A percentile compares a stretch with the other conserved stretches of the same genome.
Evolutionary conservation across 2,888 invertebrate genomes (phyloP).

Genomic region (Parasteatoda lunata): DNA sequence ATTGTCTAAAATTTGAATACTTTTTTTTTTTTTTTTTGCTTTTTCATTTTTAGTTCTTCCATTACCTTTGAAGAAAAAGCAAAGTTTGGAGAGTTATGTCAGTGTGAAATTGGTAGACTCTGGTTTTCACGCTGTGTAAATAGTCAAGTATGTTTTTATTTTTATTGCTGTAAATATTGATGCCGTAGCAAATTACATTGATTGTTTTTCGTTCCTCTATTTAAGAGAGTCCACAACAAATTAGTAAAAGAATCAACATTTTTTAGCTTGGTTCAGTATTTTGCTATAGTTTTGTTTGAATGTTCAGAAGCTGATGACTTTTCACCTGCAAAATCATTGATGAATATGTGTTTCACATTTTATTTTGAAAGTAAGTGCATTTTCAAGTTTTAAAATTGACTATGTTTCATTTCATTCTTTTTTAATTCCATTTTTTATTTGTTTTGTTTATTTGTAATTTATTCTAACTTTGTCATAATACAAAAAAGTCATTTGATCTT

Average conservation of each 20-base stretch:
- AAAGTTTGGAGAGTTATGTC: slow-evolving; percentile 81
- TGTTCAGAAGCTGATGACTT: slow-evolving; percentile 83
- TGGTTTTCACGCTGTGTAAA: slow-evolving; percentile 83
- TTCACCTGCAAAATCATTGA: slow-evolving; percentile 82
- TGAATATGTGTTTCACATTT: slow-evolving; percentile 86
- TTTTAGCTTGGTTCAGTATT: slow-evolving; percentile 82
- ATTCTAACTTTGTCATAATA: too few relatives aligned
- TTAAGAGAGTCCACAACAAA: slow-evolving; percentile 80
- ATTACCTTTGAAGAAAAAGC: slow-evolving; percentile 81
- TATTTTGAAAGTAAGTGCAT: slow-evolving; percentile 80
- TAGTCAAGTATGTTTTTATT: slow-evolving; percentile 73
- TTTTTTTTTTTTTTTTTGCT: not conserved
- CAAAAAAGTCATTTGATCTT: too few relatives aligned
- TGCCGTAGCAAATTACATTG: not conserved
- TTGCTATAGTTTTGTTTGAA: slow-evolving; percentile 82
- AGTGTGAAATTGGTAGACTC: slow-evolving; percentile 80
- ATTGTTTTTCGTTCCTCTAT: slow-evolving; percentile 69
- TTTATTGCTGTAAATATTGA: not conserved
- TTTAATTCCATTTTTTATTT: too few relatives aligned
- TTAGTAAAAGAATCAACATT: slow-evolving; percentile 81
- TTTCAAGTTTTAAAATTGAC: not conserved
- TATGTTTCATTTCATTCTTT: too few relatives aligned
- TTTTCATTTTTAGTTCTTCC: slow-evolving; percentile 74
- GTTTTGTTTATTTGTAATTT: too few relatives aligned
- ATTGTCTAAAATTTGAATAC: too few relatives aligned